Percentiles rank a stretch among this genome's conserved stretches.
These are phyloP conservation scores for Incurvaria masculella DNA, from an alignment of 2,888 invertebrate species.

Conservation along the genomic window DNA sequence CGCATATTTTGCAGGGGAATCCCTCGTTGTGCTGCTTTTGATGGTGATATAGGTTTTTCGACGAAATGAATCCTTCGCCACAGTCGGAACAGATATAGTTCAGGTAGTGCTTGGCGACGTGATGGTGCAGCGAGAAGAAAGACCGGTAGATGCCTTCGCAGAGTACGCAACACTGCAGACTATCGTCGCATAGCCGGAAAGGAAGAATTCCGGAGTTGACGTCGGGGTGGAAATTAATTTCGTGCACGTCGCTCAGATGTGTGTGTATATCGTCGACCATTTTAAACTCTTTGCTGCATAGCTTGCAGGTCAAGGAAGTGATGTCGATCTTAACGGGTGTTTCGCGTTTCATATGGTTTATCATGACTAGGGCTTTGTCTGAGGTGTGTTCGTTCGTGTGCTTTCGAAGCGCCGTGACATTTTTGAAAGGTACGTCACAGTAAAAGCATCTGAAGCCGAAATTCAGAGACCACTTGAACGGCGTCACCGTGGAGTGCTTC, in stretches of 20 bases:
- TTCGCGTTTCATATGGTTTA: neutral
- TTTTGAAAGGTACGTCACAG: neutral
- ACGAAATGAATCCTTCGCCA: neutral
- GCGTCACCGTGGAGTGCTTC: neutral
- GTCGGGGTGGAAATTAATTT: neutral
- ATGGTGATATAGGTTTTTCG: neutral
- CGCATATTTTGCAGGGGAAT: neutral
- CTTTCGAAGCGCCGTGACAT: too few species aligned
- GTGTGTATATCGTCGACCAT: neutral
- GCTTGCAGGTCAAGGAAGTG: slow-evolving; percentile 1
- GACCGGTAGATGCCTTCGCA: neutral
- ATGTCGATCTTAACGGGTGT: neutral
- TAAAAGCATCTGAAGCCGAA: neutral
- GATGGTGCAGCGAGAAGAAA: neutral
- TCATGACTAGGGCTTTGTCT: neutral
- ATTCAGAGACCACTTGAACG: neutral
- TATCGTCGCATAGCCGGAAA: neutral
- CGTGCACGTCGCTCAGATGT: neutral
- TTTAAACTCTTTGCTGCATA: neutral
- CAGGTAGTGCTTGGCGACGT: slow-evolving; percentile 1
- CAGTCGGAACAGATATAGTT: slow-evolving; percentile 3
- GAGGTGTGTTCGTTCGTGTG: neutral
- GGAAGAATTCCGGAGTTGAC: neutral
- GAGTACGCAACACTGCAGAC: neutral
- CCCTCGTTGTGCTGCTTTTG: neutral